Evolutionary conservation across 2,797 vertebrate species (phyloP).

Genomic region (Sandelia bainsii): DNA sequence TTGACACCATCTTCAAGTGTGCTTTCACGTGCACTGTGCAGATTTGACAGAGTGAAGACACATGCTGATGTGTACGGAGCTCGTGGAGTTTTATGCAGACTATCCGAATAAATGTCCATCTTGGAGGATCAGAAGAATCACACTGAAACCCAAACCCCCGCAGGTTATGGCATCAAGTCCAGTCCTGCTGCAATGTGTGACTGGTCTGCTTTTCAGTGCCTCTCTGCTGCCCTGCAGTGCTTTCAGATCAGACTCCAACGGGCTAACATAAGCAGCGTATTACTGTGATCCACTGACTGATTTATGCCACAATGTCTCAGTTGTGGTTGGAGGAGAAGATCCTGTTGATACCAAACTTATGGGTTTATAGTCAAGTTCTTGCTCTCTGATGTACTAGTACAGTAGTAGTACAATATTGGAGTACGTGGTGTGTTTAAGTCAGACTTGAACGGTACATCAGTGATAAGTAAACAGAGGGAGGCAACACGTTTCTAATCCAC

Average conservation of each 20-base stretch:
- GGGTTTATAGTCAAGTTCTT: conserved; percentile 42
- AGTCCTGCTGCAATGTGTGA: conserved; percentile 56
- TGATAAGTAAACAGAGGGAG: conserved; percentile 84
- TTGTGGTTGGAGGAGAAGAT: conserved; percentile 49
- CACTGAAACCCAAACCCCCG: conserved; percentile 53
- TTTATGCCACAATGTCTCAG: conserved; percentile 35
- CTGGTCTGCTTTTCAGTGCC: conserved; percentile 76
- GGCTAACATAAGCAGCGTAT: conserved; percentile 37
- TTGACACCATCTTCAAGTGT: conserved; percentile 72
- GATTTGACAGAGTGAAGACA: conserved; percentile 73
- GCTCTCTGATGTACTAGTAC: conserved; percentile 41
- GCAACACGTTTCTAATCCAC: conserved; percentile 86
- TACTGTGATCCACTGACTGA: conserved; percentile 37
- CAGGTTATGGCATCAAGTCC: conserved; percentile 53
- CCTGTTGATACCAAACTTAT: conserved; percentile 45
- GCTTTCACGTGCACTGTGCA: conserved; percentile 70
- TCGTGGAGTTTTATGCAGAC: conserved; percentile 35
- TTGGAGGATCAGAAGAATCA: conserved; percentile 50
- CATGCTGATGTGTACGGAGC: conserved; percentile 60
- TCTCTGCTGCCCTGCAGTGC: conserved; percentile 82
- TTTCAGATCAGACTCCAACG: conserved; percentile 54
- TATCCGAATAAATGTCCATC: conserved; percentile 51
- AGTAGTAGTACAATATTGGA: conserved; percentile 35
- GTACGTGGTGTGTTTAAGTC: conserved; percentile 47
- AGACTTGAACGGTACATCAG: conserved; percentile 56